These are phyloP conservation scores for Xylocampa areola DNA, from an alignment of 2,888 invertebrate genomes.

Conservation along the genomic window DNA sequence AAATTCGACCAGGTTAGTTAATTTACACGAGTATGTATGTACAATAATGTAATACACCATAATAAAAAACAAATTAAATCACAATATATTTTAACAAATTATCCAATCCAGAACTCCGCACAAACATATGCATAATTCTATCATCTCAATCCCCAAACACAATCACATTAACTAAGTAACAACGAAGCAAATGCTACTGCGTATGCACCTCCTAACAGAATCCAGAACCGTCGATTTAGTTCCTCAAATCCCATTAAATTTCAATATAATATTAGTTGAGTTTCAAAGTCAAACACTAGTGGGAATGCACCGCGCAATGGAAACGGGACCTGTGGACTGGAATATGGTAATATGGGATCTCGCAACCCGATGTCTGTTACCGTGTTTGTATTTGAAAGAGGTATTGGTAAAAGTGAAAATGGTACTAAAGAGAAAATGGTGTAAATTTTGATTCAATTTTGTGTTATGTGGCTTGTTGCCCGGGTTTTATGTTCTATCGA, in stretches of 20 bases:
- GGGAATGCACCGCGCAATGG: slow-evolving; percentile 35
- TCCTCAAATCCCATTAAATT: slow-evolving; percentile 54
- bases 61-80: background rate
- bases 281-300: slow-evolving; percentile 54
- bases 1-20: too few relatives aligned
- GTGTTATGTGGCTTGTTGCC: too few relatives aligned
- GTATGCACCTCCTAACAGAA: slow-evolving; percentile 27
- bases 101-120: too few relatives aligned
- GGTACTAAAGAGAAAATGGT: background rate
- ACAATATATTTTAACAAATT: too few relatives aligned
- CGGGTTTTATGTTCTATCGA: too few relatives aligned
- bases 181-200: slow-evolving; percentile 25
- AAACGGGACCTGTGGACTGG: slow-evolving; percentile 33
- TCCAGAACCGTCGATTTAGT: slow-evolving; percentile 42
- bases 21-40: too few relatives aligned
- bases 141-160: background rate
- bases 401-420: slow-evolving; percentile 19
- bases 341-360: slow-evolving; percentile 54
- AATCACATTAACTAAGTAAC: slow-evolving; percentile 30
- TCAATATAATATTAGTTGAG: slow-evolving; percentile 57
- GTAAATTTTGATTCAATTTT: background rate
- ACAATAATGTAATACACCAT: too few relatives aligned
- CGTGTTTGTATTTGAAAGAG: slow-evolving; percentile 39
- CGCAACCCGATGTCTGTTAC: slow-evolving; percentile 24
- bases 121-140: slow-evolving; percentile 5